phyloP scores from a whole-genome alignment of 2,888 invertebrate species.

The Lathronympha strigana region DNA sequence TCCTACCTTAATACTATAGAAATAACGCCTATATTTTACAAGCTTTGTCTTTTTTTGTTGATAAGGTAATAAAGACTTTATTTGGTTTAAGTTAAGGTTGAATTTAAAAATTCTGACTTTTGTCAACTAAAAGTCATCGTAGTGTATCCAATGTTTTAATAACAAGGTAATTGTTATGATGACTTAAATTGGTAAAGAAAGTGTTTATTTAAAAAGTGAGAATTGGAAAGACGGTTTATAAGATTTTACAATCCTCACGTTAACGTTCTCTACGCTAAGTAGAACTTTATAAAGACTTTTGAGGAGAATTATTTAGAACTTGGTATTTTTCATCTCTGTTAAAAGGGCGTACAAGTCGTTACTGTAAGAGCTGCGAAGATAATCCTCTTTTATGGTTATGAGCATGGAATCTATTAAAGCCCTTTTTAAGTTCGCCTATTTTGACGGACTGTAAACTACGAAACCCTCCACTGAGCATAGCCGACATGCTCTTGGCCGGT shows the following conservation, averaged over 20 bases:
- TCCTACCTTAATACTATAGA: background rate
- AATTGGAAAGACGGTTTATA: background rate
- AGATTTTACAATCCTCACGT: background rate
- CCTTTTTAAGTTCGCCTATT: no score
- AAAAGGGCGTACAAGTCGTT: no score
- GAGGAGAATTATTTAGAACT: no score
- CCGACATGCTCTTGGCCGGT: no score
- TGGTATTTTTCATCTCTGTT: no score
- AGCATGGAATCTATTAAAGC: no score
- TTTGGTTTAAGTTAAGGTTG: background rate
- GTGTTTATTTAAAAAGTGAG: slow-evolving; percentile 19
- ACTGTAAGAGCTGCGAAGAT: no score
- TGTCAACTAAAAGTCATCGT: background rate
- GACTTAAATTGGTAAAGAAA: slow-evolving; percentile 28
- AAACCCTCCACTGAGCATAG: no score
- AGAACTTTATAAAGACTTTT: no score
- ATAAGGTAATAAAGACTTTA: background rate
- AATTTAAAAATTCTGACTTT: background rate
- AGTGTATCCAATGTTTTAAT: slow-evolving; percentile 22
- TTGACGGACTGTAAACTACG: no score
- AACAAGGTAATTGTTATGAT: slow-evolving; percentile 35
- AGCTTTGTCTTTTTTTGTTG: background rate
- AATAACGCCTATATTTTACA: background rate
- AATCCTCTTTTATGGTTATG: no score
- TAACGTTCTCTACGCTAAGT: no score